Conservation (phyloP, 2,113 vertebrate genomes). For the Lepus timidus region DNA sequence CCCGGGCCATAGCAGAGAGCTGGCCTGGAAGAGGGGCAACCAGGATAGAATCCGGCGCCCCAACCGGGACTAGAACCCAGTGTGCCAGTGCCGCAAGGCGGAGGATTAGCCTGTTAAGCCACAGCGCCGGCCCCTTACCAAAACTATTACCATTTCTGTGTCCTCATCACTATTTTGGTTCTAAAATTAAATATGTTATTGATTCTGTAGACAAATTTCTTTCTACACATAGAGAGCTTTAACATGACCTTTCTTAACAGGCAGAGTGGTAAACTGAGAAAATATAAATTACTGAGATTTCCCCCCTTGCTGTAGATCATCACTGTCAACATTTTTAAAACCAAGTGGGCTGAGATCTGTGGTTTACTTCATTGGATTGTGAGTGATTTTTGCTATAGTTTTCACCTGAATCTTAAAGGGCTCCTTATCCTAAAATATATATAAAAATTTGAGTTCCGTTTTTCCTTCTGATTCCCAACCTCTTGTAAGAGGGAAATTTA, state of each 20-base stretch:
- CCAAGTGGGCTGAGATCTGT: background rate
- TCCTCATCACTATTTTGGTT: background rate
- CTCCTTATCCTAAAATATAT: background rate
- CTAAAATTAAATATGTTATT: background rate
- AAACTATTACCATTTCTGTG: too few relatives aligned
- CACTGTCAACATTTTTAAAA: background rate
- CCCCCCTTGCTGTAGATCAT: background rate
- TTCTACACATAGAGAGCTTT: background rate
- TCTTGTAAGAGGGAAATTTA: background rate
- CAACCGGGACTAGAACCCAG: too few relatives aligned
- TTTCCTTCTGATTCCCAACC: background rate
- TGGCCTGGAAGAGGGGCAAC: too few relatives aligned
- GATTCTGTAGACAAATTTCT: background rate
- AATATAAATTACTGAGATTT: background rate
- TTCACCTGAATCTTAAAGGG: constrained; percentile 16
- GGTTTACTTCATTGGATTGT: background rate
- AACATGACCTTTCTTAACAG: background rate
- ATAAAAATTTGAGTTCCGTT: background rate
- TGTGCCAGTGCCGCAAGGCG: too few relatives aligned
- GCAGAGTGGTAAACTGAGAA: background rate
- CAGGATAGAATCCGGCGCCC: too few relatives aligned
- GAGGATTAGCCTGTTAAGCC: too few relatives aligned
- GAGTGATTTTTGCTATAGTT: background rate
- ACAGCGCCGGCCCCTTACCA: background rate
- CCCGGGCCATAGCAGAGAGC: too few relatives aligned